Evolutionary conservation across 2,888 invertebrate species (phyloP).

Genomic region (Drosophila maculinotata): DNA sequence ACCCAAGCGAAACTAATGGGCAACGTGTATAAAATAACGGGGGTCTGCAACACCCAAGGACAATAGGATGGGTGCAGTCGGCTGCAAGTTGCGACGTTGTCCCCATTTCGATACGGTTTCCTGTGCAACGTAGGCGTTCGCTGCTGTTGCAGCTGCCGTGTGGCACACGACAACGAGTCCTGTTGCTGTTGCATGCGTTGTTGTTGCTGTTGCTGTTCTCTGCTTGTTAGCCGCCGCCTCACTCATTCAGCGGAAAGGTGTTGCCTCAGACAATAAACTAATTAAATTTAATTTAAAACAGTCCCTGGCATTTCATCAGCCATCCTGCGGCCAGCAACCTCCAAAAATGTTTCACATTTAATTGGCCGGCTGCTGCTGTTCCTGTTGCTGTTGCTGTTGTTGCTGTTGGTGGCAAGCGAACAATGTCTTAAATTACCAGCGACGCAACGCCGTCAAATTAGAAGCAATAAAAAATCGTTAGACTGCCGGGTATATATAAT

Average conservation of each 20-base stretch:
- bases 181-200: conserved; percentile 1
- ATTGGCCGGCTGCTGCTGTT: conserved; percentile 53
- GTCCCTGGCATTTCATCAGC: conserved; percentile 63
- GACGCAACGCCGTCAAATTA: conserved; percentile 57
- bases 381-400: conserved; percentile 24
- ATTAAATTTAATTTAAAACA: conserved; percentile 81
- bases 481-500: conserved; percentile 26
- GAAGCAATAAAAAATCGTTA: conserved; percentile 69
- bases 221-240: conserved; percentile 38
- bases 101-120: conserved; percentile 24
- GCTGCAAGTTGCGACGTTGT: conserved; percentile 1
- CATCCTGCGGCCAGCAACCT: conserved; percentile 40
- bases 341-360: conserved; percentile 49
- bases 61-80: conserved; percentile 6
- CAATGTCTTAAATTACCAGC: conserved; percentile 61
- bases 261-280: conserved; percentile 74
- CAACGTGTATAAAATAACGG: conserved; percentile 11
- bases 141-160: conserved; percentile 49
- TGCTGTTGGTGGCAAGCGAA: conserved; percentile 38
- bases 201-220: neutral
- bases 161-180: conserved; percentile 53
- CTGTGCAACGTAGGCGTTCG: conserved; percentile 44
- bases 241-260: conserved; percentile 55
- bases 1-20: conserved; percentile 23
- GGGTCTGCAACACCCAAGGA: conserved; percentile 7